Percentiles rank a stretch among this genome's conserved stretches.
phyloP scores from a whole-genome alignment of 1,140 invertebrate species.

The Cydia amplana region DNA sequence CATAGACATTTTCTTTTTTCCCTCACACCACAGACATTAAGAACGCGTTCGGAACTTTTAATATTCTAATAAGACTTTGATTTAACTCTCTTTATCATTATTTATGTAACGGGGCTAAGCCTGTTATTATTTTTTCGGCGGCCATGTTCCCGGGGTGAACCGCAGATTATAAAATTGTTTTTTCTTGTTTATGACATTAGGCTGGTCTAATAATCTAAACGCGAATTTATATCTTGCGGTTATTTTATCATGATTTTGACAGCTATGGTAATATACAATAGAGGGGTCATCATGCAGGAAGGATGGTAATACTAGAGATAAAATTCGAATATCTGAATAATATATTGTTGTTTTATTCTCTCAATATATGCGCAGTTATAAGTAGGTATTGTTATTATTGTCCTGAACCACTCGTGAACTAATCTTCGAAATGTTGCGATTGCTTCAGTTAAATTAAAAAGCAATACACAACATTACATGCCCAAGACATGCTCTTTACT shows the following conservation, averaged over 20 bases:
- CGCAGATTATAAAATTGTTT: conserved; percentile 18
- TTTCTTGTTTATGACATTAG: conserved; percentile 16
- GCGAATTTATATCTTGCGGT: neutral
- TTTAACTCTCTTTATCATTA: conserved; percentile 79
- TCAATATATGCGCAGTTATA: too few relatives aligned
- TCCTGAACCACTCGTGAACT: too few relatives aligned
- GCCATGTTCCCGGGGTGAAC: conserved; percentile 43
- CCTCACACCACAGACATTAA: conserved; percentile 69
- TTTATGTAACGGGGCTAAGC: conserved; percentile 76
- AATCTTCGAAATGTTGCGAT: too few relatives aligned
- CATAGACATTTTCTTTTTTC: conserved; percentile 15
- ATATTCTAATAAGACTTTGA: conserved; percentile 78
- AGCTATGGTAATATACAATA: neutral
- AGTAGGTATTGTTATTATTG: too few relatives aligned
- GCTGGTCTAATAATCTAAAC: neutral
- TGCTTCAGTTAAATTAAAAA: too few relatives aligned
- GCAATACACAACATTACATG: too few relatives aligned
- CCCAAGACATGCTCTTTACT: too few relatives aligned
- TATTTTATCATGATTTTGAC: neutral
- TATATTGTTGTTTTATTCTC: too few relatives aligned
- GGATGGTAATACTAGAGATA: neutral
- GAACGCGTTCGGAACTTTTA: conserved; percentile 74
- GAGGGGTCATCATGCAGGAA: neutral
- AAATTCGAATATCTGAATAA: too few relatives aligned
- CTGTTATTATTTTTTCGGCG: conserved; percentile 69